Evolutionary conservation across 2,113 vertebrate genomes (phyloP).

Genomic region (Equus przewalskii): DNA sequence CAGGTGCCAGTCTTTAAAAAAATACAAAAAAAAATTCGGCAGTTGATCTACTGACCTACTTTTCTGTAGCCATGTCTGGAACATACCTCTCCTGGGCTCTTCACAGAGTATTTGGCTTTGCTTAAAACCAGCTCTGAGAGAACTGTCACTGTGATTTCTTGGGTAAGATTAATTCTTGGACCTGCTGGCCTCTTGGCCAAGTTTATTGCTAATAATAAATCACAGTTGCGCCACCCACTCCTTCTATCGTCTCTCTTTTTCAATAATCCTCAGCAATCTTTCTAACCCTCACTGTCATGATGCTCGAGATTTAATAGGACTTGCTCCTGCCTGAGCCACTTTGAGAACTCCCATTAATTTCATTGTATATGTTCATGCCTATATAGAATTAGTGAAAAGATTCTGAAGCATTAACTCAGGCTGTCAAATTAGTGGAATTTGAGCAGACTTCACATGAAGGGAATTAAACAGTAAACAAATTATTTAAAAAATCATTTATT

Average conservation of each 20-base stretch:
- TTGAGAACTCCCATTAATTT: constrained; percentile 47
- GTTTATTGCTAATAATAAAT: constrained; percentile 78
- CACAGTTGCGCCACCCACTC: constrained; percentile 56
- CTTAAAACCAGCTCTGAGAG: constrained; percentile 50
- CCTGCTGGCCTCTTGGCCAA: constrained; percentile 49
- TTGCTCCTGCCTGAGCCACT: constrained; percentile 28
- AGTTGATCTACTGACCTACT: constrained; percentile 34
- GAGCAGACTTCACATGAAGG: not conserved
- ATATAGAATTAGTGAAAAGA: constrained; percentile 10
- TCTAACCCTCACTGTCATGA: not conserved
- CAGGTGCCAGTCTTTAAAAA: too few relatives aligned
- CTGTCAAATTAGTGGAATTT: not conserved
- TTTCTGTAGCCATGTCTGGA: not conserved
- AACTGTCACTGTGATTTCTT: constrained; percentile 51
- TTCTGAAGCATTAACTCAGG: not conserved
- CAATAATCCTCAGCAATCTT: constrained; percentile 4
- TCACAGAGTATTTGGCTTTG: constrained; percentile 33
- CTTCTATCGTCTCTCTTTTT: constrained; percentile 31
- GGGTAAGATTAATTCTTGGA: constrained; percentile 70
- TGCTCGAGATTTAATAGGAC: constrained; percentile 41
- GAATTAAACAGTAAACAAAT: not conserved
- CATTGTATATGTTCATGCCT: not conserved
- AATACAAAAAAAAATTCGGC: not conserved
- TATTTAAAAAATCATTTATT: not conserved
- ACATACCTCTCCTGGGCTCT: not conserved